Evolutionary conservation across 23 tunicate genomes (phyloP).

Genomic region (Pegea sp.): DNA sequence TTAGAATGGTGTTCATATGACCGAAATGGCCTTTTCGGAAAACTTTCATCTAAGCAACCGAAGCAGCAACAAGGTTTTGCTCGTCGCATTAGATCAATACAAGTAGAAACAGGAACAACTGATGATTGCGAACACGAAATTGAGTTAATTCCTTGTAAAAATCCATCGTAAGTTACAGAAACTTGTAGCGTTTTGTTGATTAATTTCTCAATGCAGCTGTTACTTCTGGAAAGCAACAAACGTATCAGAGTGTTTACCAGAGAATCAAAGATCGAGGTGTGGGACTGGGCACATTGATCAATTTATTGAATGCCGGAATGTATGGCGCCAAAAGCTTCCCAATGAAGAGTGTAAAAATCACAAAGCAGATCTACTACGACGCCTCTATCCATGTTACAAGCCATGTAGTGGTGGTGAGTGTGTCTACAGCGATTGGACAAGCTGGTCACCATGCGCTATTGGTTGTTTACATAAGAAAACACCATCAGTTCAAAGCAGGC

Average conservation of each 20-base stretch:
- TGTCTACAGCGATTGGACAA: conserved; percentile 43
- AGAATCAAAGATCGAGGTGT: conserved; percentile 10
- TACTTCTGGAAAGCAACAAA: conserved; percentile 24
- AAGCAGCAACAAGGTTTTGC: conserved; percentile 9
- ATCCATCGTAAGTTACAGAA: conserved; percentile 14
- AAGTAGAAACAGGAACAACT: neutral
- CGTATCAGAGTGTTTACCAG: conserved; percentile 20
- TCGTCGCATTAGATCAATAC: conserved; percentile 5
- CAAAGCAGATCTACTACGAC: conserved; percentile 7
- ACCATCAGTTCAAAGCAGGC: too few species aligned
- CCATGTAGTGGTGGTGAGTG: conserved; percentile 38
- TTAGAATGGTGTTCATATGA: conserved; percentile 8
- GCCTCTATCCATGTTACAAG: conserved; percentile 13
- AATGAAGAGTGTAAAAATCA: conserved; percentile 8
- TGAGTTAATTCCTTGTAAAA: conserved; percentile 49
- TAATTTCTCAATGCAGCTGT: too few species aligned
- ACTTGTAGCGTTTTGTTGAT: too few species aligned
- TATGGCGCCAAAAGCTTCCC: conserved; percentile 35
- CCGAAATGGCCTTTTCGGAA: neutral
- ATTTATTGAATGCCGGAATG: conserved; percentile 24
- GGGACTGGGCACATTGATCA: conserved; percentile 18
- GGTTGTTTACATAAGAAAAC: too few species aligned
- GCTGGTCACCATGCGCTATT: conserved; percentile 51
- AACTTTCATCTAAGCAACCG: neutral
- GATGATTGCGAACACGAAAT: conserved; percentile 33